phyloP scores from a whole-genome alignment of 2,113 vertebrate species.

The Saccopteryx bilineata region DNA sequence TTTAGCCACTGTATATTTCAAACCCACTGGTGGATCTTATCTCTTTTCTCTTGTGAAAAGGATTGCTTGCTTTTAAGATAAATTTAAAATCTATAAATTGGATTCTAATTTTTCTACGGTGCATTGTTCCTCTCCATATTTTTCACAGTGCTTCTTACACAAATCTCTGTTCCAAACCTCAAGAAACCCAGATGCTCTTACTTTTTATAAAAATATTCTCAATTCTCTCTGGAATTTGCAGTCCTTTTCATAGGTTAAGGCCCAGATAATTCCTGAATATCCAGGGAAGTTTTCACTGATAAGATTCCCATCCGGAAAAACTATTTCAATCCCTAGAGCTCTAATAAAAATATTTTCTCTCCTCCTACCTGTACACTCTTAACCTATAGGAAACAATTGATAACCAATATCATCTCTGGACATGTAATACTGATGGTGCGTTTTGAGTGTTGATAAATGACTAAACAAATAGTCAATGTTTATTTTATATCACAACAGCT shows the following conservation, averaged over 20 bases:
- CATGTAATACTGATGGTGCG: background rate
- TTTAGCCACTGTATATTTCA: background rate
- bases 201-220: slow-evolving; percentile 18
- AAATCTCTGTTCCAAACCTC: background rate
- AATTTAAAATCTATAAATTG: background rate
- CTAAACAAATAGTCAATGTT: background rate
- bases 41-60: background rate
- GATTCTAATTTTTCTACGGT: background rate
- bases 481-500: background rate
- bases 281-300: background rate
- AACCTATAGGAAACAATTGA: background rate
- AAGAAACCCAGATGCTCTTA: background rate
- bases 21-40: background rate
- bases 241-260: background rate
- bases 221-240: background rate
- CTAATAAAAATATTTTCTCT: background rate
- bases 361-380: background rate
- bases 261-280: background rate
- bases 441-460: background rate
- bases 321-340: background rate
- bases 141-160: background rate
- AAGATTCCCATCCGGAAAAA: background rate
- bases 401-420: background rate
- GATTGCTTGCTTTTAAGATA: background rate
- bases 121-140: background rate